Evolutionary conservation across 2,888 invertebrate genomes (phyloP), one percentile per base, ranked within the genome.

Genomic region (Tenthredo amoena): DNA sequence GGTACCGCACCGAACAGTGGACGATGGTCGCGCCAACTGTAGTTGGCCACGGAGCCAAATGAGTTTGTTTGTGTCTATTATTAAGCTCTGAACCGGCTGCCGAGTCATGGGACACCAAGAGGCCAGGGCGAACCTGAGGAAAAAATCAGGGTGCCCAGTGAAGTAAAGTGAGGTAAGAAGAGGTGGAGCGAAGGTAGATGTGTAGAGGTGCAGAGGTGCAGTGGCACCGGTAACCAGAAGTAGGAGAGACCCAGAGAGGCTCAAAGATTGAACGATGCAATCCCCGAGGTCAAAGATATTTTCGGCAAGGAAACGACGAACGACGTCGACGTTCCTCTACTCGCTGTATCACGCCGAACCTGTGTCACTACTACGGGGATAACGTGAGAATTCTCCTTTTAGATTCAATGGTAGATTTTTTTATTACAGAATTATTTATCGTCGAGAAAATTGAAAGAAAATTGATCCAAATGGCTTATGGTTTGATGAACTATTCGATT

Each of bases 11-110:
- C 21, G 81, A 86, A 88, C 85, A 86, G 86, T 87, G 84, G 90
- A 90, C 89, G 89, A 87, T 86, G 89, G 87, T 86, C 92, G 90
- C 89, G 92, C 92, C 92, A 92, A 92, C 92, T 92, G 92, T 91
- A 92, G 92, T 92, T 92, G 92, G 92, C 91, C 89, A 89, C 89
- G 86, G 89, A 87, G 91, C 92, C 92, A 92, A 92, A 92, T 92
- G 91, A 92, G 91, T 92, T 92, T 92, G 92, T 90, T 89, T 90
- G 90, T 88, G 90, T 92, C 92, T 92, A 92, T 92, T 92, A 92
- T 92, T 92, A 92, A 89, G 89, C 90, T 89, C 90, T 68, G 31
- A 71, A 81, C 81, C 83, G 71, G 83, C 83, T 68, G 68, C 83
- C 89, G 89, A 88, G 88, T 87, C 87, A 47, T 87, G 86, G 87